These are phyloP conservation scores for Diplodus sargus DNA, from an alignment of 2,797 vertebrate genomes.

Conservation along the genomic window DNA sequence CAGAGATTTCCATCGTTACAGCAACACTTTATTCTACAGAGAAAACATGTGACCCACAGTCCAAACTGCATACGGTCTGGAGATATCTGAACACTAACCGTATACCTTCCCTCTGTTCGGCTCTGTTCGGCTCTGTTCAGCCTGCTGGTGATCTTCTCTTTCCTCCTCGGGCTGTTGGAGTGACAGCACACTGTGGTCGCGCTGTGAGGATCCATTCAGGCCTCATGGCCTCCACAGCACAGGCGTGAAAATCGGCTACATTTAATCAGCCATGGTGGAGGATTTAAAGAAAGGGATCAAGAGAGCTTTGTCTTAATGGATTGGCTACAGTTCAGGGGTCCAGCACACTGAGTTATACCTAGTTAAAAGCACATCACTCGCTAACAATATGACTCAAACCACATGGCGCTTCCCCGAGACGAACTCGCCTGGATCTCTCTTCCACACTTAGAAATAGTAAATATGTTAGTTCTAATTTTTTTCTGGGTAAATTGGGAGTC, in stretches of 20 bases:
- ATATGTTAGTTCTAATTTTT: constrained; percentile 16
- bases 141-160: constrained; percentile 58
- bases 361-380: constrained; percentile 72
- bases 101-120: constrained; percentile 3
- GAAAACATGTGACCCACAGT: no score
- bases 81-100: neutral
- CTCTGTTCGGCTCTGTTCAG: neutral
- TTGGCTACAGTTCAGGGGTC: constrained; percentile 81
- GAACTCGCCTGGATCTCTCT: constrained; percentile 14
- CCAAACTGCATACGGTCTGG: neutral
- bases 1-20: no score
- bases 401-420: constrained; percentile 67
- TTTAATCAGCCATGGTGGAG: constrained; percentile 84
- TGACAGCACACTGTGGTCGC: constrained; percentile 66
- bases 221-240: constrained; percentile 61
- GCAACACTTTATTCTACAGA: no score
- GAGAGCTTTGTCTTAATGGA: constrained; percentile 84
- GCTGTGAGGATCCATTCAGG: constrained; percentile 78
- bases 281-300: constrained; percentile 81
- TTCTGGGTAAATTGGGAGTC: neutral
- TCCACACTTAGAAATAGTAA: constrained; percentile 6
- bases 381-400: constrained; percentile 79
- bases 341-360: constrained; percentile 70
- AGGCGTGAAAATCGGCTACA: constrained; percentile 83
- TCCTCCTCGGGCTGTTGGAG: constrained; percentile 58